Evolutionary conservation across 64 coral and sea anemone species (phyloP).

Genomic region (Montipora cactus): DNA sequence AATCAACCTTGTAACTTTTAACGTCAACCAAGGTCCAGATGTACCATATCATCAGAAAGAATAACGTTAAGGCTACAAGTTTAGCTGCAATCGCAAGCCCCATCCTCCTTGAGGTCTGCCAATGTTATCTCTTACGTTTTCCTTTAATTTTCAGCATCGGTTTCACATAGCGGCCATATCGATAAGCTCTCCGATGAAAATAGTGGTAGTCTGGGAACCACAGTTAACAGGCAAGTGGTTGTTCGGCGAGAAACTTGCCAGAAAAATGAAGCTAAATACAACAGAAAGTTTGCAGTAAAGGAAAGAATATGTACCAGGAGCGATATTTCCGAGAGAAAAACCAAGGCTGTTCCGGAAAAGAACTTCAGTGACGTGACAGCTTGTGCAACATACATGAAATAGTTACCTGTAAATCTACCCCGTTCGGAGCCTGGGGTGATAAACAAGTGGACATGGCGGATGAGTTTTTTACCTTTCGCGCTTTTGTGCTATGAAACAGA

Average conservation of each 20-base stretch:
- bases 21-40: neutral
- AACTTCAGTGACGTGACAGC: neutral
- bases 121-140: neutral
- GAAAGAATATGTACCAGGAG: too few species aligned
- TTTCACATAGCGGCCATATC: too few species aligned
- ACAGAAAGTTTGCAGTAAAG: too few species aligned
- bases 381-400: neutral
- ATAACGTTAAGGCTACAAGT: neutral
- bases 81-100: neutral
- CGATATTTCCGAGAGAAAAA: too few species aligned
- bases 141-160: too few species aligned
- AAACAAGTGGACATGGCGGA: constrained; percentile 36
- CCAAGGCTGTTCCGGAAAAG: too few species aligned
- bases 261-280: too few species aligned
- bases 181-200: too few species aligned
- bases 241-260: too few species aligned
- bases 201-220: too few species aligned
- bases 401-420: neutral
- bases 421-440: neutral
- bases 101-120: neutral
- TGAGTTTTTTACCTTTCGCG: neutral
- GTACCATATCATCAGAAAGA: neutral
- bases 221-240: too few species aligned
- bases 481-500: neutral
- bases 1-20: neutral